Base-by-base conservation (phyloP, 2,888 invertebrate species). In the Prenolepis imparis region DNA sequence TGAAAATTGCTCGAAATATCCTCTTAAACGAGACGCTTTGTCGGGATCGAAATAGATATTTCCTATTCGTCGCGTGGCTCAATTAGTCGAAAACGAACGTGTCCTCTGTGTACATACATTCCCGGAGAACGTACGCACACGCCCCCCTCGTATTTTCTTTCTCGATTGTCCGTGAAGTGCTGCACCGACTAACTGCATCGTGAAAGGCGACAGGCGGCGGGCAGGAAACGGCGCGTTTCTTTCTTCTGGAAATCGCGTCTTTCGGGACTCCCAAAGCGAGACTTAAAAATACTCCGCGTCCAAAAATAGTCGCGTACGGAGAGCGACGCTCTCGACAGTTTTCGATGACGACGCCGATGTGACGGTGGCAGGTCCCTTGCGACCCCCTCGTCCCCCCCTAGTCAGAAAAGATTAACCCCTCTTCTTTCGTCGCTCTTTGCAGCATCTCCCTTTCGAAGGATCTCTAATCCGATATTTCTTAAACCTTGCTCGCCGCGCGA, bases 281-380 rank as follows among this genome's bases (percentile, higher is more conserved):
- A 87, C 88, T 92, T 92, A 92, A 93, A 93, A 93, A 93, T 93
- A 93, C 90, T 90, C 90, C 73, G 61, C 82, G 89, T 87, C 90
- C 86, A 86, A 93, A 89, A 89, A 89, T 89, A 89, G 89, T 84
- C 86, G 83, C 64, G 18, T 32, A 41, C 41, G 36, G 73, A 81
- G 66, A 82, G 64, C 74, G 61, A 72, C 72, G 78, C 59, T 80
- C 78, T 72, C 78, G 78, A 78, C 78, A 70, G 78, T 78, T n/a
- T 59, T 78, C 78, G 78, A 80, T 80, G 78, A 80, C 59, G 78
- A 72, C 78, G 72, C 59, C 21, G 70, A 28, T 48, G 72, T 80
- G 59, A 80, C 78, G 78, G n/a, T 61, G 70, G 72, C 59, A 21
- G 70, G 32, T 70, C 77, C 59, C 70, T 36, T 11, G 32, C 70